Conservation (phyloP, 2,888 invertebrate genomes). For the Ichneumoninae sp. region DNA sequence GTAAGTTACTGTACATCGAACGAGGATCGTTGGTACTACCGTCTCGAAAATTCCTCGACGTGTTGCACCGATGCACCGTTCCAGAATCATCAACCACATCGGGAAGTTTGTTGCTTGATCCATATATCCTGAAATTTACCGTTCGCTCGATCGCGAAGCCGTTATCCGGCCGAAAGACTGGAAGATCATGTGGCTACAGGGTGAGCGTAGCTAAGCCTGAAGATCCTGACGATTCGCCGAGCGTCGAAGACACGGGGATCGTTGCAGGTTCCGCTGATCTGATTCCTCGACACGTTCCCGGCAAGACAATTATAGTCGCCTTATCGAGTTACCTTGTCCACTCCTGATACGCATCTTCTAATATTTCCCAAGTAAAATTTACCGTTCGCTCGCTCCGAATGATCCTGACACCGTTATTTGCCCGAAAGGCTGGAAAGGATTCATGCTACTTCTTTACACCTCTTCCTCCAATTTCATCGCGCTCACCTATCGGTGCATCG, state of each 20-base stretch:
- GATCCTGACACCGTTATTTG: slow-evolving; percentile 48
- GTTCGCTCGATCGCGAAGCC: background rate
- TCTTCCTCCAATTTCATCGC: slow-evolving; percentile 52
- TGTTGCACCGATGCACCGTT: background rate
- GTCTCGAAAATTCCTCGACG: background rate
- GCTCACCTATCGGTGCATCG: slow-evolving; percentile 26
- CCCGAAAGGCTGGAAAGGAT: slow-evolving; percentile 22
- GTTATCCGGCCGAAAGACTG: background rate
- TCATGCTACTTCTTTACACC: slow-evolving; percentile 1
- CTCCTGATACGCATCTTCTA: slow-evolving; percentile 19
- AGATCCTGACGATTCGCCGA: background rate
- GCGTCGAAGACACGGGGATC: background rate
- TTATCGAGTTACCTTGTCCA: slow-evolving; percentile 9
- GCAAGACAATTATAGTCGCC: slow-evolving; percentile 12
- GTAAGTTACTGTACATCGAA: background rate
- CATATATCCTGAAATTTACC: slow-evolving; percentile 1
- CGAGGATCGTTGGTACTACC: background rate
- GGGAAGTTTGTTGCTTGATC: slow-evolving; percentile 1
- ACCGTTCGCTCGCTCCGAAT: slow-evolving; percentile 18
- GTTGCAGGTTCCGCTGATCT: background rate
- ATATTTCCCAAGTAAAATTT: slow-evolving; percentile 4
- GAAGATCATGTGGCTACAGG: background rate
- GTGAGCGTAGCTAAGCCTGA: background rate
- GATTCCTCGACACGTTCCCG: slow-evolving; percentile 12
- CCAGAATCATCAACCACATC: background rate